Conservation (phyloP, 53 echinoderm and acorn worm species). For the Holothuria leucospilota region DNA sequence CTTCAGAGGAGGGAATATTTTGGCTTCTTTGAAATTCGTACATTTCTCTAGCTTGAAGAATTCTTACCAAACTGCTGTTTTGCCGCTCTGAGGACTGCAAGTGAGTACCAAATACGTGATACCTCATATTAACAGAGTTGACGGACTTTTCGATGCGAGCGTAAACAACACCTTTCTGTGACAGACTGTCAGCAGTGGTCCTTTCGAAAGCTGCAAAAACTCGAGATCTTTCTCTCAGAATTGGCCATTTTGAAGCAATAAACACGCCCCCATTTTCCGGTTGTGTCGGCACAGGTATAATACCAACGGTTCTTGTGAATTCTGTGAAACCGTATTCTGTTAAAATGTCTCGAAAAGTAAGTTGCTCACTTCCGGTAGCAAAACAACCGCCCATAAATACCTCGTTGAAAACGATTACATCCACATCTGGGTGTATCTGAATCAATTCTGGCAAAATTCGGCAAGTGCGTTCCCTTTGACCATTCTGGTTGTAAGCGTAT, state of each 20-base stretch:
- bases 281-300: conserved; percentile 42
- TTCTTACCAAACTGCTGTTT: conserved; percentile 38
- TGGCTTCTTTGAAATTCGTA: conserved; percentile 47
- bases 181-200: conserved; percentile 68
- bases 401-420: conserved; percentile 88
- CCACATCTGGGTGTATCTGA: conserved; percentile 69
- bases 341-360: conserved; percentile 76
- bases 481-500: conserved; percentile 71
- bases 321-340: conserved; percentile 78
- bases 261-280: conserved; percentile 70
- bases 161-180: conserved; percentile 84
- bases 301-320: conserved; percentile 78
- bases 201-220: conserved; percentile 61
- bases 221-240: conserved; percentile 53
- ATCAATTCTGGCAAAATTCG: conserved; percentile 63
- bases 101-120: conserved; percentile 85
- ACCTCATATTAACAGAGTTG: conserved; percentile 55
- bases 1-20: conserved; percentile 64
- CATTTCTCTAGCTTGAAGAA: conserved; percentile 67
- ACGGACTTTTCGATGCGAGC: conserved; percentile 78
- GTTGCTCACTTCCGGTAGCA: conserved; percentile 52
- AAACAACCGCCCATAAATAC: conserved; percentile 93
- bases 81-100: conserved; percentile 49
- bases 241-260: conserved; percentile 77
- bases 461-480: conserved; percentile 88